Evolutionary conservation across 2,888 invertebrate species (phyloP).

Genomic region (Drosophila hamatofila): DNA sequence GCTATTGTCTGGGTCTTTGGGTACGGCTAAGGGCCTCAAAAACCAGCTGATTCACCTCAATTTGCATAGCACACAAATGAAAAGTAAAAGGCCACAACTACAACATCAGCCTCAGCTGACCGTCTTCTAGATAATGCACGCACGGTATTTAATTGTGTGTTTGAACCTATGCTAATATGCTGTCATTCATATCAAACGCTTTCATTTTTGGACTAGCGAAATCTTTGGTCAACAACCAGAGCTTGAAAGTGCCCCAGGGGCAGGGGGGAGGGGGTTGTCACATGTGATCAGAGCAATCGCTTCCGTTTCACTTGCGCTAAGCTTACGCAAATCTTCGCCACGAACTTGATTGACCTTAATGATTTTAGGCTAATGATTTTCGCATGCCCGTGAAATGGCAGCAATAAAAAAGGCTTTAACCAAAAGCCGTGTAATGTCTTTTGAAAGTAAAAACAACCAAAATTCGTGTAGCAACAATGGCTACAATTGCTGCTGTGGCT

Average conservation of each 20-base stretch:
- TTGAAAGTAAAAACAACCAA: conserved; percentile 71
- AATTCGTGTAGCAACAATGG: conserved; percentile 53
- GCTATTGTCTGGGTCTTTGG: conserved; percentile 25
- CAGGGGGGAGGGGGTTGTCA: conserved; percentile 49
- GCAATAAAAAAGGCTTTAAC: conserved; percentile 56
- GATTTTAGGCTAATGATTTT: conserved; percentile 71
- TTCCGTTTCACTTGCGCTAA: conserved; percentile 48
- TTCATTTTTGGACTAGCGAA: conserved; percentile 67
- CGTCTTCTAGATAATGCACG: conserved; percentile 31
- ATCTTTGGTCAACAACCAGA: conserved; percentile 41
- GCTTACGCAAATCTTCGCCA: conserved; percentile 65
- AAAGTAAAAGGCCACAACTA: conserved; percentile 66
- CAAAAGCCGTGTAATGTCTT: conserved; percentile 33
- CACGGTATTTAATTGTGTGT: conserved; percentile 18
- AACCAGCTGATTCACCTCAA: conserved; percentile 44
- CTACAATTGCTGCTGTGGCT: conserved; percentile 46
- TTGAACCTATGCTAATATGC: conserved; percentile 54
- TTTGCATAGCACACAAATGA: conserved; percentile 66
- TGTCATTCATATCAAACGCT: conserved; percentile 46
- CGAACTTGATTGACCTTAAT: conserved; percentile 72
- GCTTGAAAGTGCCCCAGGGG: conserved; percentile 30
- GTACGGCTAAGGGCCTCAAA: conserved; percentile 17
- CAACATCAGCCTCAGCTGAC: conserved; percentile 14
- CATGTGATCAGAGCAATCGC: conserved; percentile 45
- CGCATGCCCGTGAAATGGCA: conserved; percentile 60